A percentile compares a stretch with the other conserved stretches of the same genome.
Evolutionary conservation across 2,113 vertebrate genomes (phyloP).

Genomic region (Zeus faber): DNA sequence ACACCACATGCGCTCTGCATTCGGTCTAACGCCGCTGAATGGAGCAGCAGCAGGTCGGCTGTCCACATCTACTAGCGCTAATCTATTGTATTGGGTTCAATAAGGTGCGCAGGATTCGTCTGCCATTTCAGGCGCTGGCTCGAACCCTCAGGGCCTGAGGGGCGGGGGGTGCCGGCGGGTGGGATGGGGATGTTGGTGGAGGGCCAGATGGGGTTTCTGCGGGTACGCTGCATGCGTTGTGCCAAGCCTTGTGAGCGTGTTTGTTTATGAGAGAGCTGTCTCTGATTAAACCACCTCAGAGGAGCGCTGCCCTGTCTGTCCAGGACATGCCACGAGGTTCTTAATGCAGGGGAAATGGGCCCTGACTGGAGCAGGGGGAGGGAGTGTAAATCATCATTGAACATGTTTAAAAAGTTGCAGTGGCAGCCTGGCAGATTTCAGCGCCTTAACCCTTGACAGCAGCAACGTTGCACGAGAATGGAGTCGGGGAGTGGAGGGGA

Average conservation of each 20-base stretch:
- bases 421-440: constrained; percentile 16
- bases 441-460: constrained; percentile 13
- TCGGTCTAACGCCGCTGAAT: constrained; percentile 19
- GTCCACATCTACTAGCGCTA: constrained; percentile 27
- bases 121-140: constrained; percentile 16
- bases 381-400: constrained; percentile 35
- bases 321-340: constrained; percentile 32
- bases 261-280: constrained; percentile 37
- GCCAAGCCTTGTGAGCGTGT: constrained; percentile 35
- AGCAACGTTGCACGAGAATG: constrained; percentile 15
- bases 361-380: constrained; percentile 25
- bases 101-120: constrained; percentile 34
- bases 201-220: constrained; percentile 66
- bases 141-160: constrained; percentile 3
- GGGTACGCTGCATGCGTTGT: constrained; percentile 54
- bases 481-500: too few relatives aligned
- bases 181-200: constrained; percentile 53
- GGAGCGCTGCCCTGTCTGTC: constrained; percentile 13
- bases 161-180: constrained; percentile 33
- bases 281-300: constrained; percentile 45
- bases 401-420: constrained; percentile 39
- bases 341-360: constrained; percentile 51
- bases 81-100: constrained; percentile 41
- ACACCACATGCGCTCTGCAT: constrained; percentile 8
- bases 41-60: constrained; percentile 11